Evolutionary conservation across 2,888 invertebrate genomes (phyloP).

Genomic region (Catocala fraxini): DNA sequence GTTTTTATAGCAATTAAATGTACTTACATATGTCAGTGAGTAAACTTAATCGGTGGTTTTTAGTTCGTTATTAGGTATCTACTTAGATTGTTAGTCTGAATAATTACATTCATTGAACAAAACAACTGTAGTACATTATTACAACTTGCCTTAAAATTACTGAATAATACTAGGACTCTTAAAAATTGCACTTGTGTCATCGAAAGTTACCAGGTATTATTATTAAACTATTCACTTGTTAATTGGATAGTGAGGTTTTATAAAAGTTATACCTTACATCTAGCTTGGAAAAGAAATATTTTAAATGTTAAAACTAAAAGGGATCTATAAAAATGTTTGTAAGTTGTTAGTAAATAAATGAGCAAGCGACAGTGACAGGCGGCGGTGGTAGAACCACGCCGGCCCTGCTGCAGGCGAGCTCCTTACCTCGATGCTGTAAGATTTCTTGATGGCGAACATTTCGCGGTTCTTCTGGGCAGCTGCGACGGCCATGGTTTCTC

Average conservation of each 20-base stretch:
- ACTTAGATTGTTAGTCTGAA: not conserved
- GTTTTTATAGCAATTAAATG: slow-evolving; percentile 15
- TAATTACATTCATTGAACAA: no score
- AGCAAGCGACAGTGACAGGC: slow-evolving; percentile 48
- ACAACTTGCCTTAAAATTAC: no score
- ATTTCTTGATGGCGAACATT: slow-evolving; percentile 98
- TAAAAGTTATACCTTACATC: no score
- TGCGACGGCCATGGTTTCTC: slow-evolving; percentile 93
- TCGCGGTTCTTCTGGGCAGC: slow-evolving; percentile 98
- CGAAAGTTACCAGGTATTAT: slow-evolving; percentile 8
- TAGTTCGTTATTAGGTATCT: slow-evolving; percentile 14
- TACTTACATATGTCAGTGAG: slow-evolving; percentile 13
- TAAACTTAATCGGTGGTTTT: slow-evolving; percentile 3
- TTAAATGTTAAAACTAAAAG: not conserved
- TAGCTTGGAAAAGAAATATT: not conserved
- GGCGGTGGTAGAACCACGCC: slow-evolving; percentile 28
- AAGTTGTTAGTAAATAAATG: slow-evolving; percentile 36
- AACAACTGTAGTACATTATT: no score
- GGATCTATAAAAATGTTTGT: slow-evolving; percentile 5
- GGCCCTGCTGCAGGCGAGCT: slow-evolving; percentile 52
- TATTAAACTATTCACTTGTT: slow-evolving; percentile 13
- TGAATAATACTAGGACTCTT: no score
- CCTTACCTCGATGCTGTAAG: slow-evolving; percentile 98
- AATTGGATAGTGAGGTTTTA: not conserved
- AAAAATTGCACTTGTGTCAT: no score